phyloP scores from a whole-genome alignment of 2,113 vertebrate species.

The Hemiscyllium ocellatum region DNA sequence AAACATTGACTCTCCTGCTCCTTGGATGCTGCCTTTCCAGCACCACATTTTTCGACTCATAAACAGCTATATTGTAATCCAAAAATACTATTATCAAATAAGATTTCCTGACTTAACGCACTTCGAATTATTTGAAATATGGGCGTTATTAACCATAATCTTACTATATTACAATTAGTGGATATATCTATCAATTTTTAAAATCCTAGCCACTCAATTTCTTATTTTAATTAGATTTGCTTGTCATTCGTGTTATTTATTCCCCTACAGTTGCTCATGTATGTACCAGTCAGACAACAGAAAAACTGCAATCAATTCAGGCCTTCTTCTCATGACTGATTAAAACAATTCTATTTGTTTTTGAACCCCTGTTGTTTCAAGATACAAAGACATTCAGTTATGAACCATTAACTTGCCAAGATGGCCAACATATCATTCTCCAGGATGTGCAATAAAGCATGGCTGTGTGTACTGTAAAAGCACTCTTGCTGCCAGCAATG shows the following conservation, averaged over 20 bases:
- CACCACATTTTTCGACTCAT: too few species aligned
- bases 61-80: background rate
- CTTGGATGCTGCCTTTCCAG: too few species aligned
- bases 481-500: too few species aligned
- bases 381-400: background rate
- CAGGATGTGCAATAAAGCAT: too few species aligned
- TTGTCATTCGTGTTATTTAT: background rate
- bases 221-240: background rate
- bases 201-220: background rate
- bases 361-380: background rate
- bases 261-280: background rate
- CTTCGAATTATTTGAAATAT: background rate
- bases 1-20: too few species aligned
- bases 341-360: background rate
- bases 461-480: too few species aligned
- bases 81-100: background rate
- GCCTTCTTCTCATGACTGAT: background rate
- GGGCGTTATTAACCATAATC: background rate
- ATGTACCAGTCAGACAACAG: background rate
- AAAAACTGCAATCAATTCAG: background rate
- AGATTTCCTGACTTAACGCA: too few species aligned
- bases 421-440: background rate
- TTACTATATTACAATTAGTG: background rate
- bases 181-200: background rate
- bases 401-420: background rate